These are phyloP conservation scores for Masnerella sp. DNA, from an alignment of 2,888 invertebrate species.

Conservation along the genomic window DNA sequence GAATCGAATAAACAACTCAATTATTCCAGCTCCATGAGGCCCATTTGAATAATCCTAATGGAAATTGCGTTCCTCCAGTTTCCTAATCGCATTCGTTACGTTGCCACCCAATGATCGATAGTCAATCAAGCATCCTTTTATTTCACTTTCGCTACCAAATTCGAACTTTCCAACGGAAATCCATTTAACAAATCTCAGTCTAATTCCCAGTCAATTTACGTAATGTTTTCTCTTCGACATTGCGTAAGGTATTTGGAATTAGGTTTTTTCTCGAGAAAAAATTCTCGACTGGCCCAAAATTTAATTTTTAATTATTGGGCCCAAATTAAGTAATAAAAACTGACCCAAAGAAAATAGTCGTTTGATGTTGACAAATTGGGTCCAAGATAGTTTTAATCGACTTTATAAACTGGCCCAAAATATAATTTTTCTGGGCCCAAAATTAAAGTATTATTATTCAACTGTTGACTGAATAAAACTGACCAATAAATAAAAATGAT, in stretches of 20 bases:
- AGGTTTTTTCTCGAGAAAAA: neutral
- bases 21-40: neutral
- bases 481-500: no score
- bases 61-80: conserved; percentile 12
- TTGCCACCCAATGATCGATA: neutral
- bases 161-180: conserved; percentile 21
- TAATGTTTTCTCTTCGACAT: neutral
- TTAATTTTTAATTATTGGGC: no score
- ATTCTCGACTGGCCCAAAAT: no score
- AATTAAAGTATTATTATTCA: no score
- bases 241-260: neutral
- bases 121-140: conserved; percentile 22
- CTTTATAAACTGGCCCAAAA: no score
- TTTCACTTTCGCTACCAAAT: conserved; percentile 23
- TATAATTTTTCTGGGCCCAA: no score
- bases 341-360: no score
- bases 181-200: conserved; percentile 3
- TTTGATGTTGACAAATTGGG: no score
- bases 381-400: no score
- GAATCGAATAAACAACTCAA: conserved; percentile 12
- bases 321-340: no score
- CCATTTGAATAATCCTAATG: conserved; percentile 29
- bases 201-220: neutral
- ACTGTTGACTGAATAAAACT: no score
- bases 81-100: conserved; percentile 20